A percentile compares a stretch with the other conserved stretches of the same genome.
Evolutionary conservation across 2,113 vertebrate species (phyloP).

Genomic region (Sinosuthora webbiana): DNA sequence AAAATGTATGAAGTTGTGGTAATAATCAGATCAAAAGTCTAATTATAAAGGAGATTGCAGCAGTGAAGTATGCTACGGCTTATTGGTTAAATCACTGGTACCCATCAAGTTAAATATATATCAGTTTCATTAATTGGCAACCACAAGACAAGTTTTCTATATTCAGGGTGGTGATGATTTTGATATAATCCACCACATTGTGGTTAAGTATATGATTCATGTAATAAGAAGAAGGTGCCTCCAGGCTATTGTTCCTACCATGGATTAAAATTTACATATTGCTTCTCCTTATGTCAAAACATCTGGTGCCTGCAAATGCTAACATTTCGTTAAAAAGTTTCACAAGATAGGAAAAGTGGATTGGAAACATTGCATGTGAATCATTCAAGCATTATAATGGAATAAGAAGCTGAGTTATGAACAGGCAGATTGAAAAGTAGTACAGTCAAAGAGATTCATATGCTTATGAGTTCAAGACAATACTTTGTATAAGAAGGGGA

Average conservation of each 20-base stretch:
- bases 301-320: slow-evolving; percentile 78
- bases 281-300: slow-evolving; percentile 82
- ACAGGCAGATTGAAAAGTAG: slow-evolving; percentile 58
- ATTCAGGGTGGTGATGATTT: slow-evolving; percentile 67
- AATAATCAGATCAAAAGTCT: slow-evolving; percentile 48
- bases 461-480: slow-evolving; percentile 50
- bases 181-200: slow-evolving; percentile 65
- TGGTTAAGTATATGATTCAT: slow-evolving; percentile 77
- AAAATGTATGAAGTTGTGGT: slow-evolving; percentile 17
- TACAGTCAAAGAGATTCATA: slow-evolving; percentile 63
- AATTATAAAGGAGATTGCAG: slow-evolving; percentile 11
- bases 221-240: slow-evolving; percentile 78
- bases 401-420: slow-evolving; percentile 69
- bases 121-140: slow-evolving; percentile 73
- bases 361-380: slow-evolving; percentile 70
- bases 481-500: not conserved
- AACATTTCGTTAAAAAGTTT: slow-evolving; percentile 78
- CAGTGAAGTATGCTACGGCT: slow-evolving; percentile 26
- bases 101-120: slow-evolving; percentile 66
- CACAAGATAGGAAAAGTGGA: slow-evolving; percentile 67
- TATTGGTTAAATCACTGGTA: slow-evolving; percentile 59
- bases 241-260: slow-evolving; percentile 77
- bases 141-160: slow-evolving; percentile 63
- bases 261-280: slow-evolving; percentile 82
- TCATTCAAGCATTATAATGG: slow-evolving; percentile 73